Evolutionary conservation across 2,888 invertebrate genomes (phyloP), one percentile per base, ranked within the genome.

Genomic region (Protonemura montana): DNA sequence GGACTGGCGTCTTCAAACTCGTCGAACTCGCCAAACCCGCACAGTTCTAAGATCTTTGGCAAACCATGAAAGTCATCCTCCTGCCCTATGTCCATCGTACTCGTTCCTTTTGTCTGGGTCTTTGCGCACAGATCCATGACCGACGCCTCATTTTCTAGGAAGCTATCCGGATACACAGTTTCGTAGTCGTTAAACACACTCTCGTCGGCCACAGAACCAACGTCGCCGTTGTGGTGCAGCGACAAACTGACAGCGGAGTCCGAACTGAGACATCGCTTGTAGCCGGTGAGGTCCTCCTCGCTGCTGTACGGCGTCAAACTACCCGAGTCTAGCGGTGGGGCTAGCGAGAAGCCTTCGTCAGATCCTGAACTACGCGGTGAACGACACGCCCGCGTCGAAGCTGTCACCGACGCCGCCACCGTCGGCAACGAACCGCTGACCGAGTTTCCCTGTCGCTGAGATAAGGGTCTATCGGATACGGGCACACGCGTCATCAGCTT

Each of bases 221-320:
- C 76, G 29, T 27, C 84, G 59, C 42, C 84, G 29, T 28, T 16
- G 13, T 27, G 25, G 59, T 42, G 59, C 10, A 42, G 35, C 3
- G 27, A 25, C 7, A 84, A 76, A 76, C 84, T 28, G 28, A 84
- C 84, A 13, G 84, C 84, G 28, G 84, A 84, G 76, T 84, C 84
- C 5, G 84, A 59, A 28, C 84, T 84, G 28, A 76, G 76, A 76
- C 84, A 84, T n/a, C 84, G 84, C 26, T 10, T 21, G 76, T 28
- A 76, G 5, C 26, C 59, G 59, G 27, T 3, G 30, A 6, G 26
- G 59, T 84, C 84, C 76, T 84, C 84, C 59, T 59, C 59, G 76
- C 28, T 28, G 76, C 28, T 59, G 16, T 59, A 59, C 84, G 84
- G 59, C 83, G 41, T 21, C n/a, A 25, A 6, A 41, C n/a, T 35